Base-by-base conservation (phyloP, 2,113 vertebrate species). In the Glaucidium brasilianum region DNA sequence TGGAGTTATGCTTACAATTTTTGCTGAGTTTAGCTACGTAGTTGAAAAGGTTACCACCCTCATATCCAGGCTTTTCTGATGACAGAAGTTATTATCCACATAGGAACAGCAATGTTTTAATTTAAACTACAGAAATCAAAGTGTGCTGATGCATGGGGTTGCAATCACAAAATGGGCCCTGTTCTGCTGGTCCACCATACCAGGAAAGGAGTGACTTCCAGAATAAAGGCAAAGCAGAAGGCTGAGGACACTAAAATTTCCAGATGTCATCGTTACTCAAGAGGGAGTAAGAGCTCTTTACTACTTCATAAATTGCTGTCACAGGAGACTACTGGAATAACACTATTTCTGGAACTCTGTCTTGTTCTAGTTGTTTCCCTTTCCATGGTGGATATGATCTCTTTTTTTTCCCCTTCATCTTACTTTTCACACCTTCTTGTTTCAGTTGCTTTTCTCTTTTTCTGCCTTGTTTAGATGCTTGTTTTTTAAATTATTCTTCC, bases 271-370 rank as follows among this genome's bases (percentile, higher is more conserved):
- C 3, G 2, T 74, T 84, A 74, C 32, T 55, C 80, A 92, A 89
- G 59, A 81, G 37, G 34, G 71, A 88, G 20, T 59, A 86, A 86
- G n/a, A 92, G 72, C 50, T 55, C 17, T 94, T 81, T 78, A 34
- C 84, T 72, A 41, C 78, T 95, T 81, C 85, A 77, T 83, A 90
- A 91, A 91, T 52, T 85, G 41, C 29, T 75, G 88, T 92, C 64
- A 73, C 37, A 55, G 35, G n/a, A 79, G 56, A 62, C 55, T 77
- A 37, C 47, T 80, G 59, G 39, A 92, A 92, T 89, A 85, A 92
- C 11, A 9, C n/a, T 67, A 37, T 96, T 90, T 95, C 72, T 95
- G 74, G 63, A 97, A 66, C 37, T 32, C 30, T 52, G 29, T 71
- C 84, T 62, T 69, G 10, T 74, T 96, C 50, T 72, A 55, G 34